Evolutionary conservation across 2,113 vertebrate genomes (phyloP).

Genomic region (Kryptolebias marmoratus): DNA sequence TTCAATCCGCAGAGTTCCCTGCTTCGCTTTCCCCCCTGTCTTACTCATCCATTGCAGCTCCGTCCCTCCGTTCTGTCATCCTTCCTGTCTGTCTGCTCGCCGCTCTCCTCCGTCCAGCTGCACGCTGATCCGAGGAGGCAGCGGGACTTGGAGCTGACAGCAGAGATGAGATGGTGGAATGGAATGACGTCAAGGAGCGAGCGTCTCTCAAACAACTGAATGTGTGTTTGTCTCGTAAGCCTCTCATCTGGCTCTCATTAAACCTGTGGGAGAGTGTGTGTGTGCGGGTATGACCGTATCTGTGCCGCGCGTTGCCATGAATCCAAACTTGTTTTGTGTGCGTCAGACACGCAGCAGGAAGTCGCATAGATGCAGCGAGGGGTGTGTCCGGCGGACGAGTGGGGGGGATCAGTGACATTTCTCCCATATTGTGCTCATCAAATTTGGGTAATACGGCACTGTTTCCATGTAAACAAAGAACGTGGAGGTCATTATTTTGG

Average conservation of each 20-base stretch:
- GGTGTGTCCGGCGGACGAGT: neutral
- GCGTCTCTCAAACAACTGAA: constrained; percentile 10
- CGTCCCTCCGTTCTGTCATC: constrained; percentile 37
- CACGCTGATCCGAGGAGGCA: constrained; percentile 72
- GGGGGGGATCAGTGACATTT: constrained; percentile 16
- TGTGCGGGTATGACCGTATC: constrained; percentile 25
- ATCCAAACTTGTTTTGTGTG: constrained; percentile 26
- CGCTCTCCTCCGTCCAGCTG: constrained; percentile 65
- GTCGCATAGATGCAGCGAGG: constrained; percentile 34
- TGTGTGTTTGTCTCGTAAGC: constrained; percentile 58
- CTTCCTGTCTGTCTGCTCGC: constrained; percentile 23
- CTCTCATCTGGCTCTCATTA: constrained; percentile 81
- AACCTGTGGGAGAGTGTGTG: constrained; percentile 35
- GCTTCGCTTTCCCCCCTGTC: constrained; percentile 2
- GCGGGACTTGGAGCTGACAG: constrained; percentile 73
- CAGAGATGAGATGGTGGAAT: constrained; percentile 75
- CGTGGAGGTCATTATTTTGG: neutral
- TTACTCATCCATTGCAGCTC: constrained; percentile 17
- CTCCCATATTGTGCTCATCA: constrained; percentile 18
- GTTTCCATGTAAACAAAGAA: constrained; percentile 40
- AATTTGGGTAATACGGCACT: constrained; percentile 8
- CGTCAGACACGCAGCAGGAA: constrained; percentile 40
- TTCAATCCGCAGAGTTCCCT: neutral
- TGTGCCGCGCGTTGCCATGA: constrained; percentile 27
- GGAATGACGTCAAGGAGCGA: constrained; percentile 69